Base-by-base conservation (phyloP, 2,113 vertebrate genomes). In the Pleuronectes platessa region DNA sequence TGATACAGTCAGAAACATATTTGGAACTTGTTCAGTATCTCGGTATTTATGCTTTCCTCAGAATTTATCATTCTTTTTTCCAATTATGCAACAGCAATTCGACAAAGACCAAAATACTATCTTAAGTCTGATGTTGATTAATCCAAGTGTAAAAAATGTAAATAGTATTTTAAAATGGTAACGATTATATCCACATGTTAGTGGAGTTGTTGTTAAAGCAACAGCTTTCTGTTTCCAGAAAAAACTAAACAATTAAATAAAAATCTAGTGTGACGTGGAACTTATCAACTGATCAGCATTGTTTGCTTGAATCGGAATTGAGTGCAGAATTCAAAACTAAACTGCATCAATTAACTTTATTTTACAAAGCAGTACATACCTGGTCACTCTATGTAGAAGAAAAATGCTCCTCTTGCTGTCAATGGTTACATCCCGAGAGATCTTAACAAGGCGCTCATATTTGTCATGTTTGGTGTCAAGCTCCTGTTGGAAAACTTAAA, bases 401-500 rank as follows among this genome's bases (percentile, higher is more conserved):
- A 99, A 99, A 86, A 99, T 99, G 0, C 95, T 97, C 85, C 98
- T 95, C 90, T 99, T 99, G 94, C 97, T 99, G 88, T 99, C 98
- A 0, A 99, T 98, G 13, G 98, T 99, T 88, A 99, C 90, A 69
- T 99, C 98, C 27, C 98, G 96, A 79, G 97, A 98, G 79, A 98
- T 94, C 90, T 99, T 99, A 53, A 99, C 96, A 0, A 99, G 95
- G 10, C 97, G 94, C 75, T 99, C 98, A 0, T 99, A 94, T 86
- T 97, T 99, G 77, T 99, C 98, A 0, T 99, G 97, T 72, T 94
- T 96, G 65, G 95, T 95, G 90, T 99, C 98, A 2, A 99, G 95
- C 82, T 99, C 98, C 91, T 95, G 93, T 84, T 99, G 97, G 93
- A 99, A 99, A 0, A 92, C 97, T 99, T 60, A 35, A 71, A 31